These are phyloP conservation scores for Merops nubicus DNA, from an alignment of 2,113 vertebrate genomes.

Conservation along the genomic window DNA sequence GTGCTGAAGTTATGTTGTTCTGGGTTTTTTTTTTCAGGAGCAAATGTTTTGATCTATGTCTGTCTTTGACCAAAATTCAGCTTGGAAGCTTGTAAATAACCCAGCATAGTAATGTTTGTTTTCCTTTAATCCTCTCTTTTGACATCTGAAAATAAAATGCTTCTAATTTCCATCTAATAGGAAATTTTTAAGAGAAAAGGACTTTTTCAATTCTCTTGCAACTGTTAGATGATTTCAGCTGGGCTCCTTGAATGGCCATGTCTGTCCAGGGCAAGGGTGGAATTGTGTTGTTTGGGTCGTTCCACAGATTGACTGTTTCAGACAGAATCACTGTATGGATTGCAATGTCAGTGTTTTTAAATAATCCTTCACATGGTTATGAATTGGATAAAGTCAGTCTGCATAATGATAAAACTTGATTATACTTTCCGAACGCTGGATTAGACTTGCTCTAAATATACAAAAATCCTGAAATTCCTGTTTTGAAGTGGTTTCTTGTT, in stretches of 20 bases:
- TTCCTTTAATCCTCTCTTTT: conserved; percentile 44
- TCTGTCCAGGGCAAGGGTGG: background rate
- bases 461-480: conserved; percentile 43
- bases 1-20: background rate
- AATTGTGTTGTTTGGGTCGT: conserved; percentile 22
- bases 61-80: background rate
- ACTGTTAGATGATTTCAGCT: conserved; percentile 25
- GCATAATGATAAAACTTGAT: conserved; percentile 52
- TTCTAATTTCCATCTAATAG: conserved; percentile 40
- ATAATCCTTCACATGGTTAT: conserved; percentile 38
- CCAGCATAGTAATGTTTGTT: background rate
- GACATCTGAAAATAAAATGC: conserved; percentile 36
- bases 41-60: background rate
- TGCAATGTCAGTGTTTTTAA: conserved; percentile 43
- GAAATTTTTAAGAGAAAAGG: conserved; percentile 4
- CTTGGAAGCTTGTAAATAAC: conserved; percentile 42
- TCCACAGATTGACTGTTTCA: conserved; percentile 33
- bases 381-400: conserved; percentile 28
- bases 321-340: conserved; percentile 19
- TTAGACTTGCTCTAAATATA: conserved; percentile 53
- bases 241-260: background rate
- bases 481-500: background rate
- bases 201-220: background rate
- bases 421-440: conserved; percentile 25
- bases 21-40: background rate